Evolutionary conservation across 2,888 invertebrate species (phyloP).

Genomic region (Diadegma fenestrale): DNA sequence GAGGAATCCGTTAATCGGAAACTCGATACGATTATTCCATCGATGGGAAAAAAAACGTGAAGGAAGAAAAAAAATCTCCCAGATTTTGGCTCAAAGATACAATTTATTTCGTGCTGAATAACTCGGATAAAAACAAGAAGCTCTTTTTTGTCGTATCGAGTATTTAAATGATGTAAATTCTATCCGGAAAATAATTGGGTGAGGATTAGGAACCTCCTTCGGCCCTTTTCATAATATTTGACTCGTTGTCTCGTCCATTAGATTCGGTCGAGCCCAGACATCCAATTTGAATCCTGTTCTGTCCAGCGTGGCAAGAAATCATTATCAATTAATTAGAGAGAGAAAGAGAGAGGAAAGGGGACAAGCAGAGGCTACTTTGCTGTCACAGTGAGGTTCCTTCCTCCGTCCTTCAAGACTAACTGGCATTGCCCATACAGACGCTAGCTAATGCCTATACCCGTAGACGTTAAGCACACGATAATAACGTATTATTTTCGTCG

Average conservation of each 20-base stretch:
- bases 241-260: neutral
- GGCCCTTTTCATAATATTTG: neutral
- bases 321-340: neutral
- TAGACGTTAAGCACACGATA: constrained; percentile 69
- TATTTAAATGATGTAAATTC: neutral
- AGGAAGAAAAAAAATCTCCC: neutral
- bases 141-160: neutral
- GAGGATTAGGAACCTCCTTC: neutral
- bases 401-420: constrained; percentile 12
- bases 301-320: neutral
- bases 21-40: constrained; percentile 5
- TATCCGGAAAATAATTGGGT: neutral
- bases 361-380: constrained; percentile 2
- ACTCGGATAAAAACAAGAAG: neutral
- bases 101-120: neutral
- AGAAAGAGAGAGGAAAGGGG: neutral
- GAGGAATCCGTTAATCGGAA: neutral
- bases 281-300: neutral
- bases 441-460: constrained; percentile 48
- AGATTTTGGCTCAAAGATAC: neutral
- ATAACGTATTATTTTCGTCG: constrained; percentile 69
- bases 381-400: constrained; percentile 1
- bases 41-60: neutral
- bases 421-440: neutral
- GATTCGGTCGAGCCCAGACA: neutral